phyloP scores from a whole-genome alignment of 2,888 invertebrate species.

The Meloe dianella region DNA sequence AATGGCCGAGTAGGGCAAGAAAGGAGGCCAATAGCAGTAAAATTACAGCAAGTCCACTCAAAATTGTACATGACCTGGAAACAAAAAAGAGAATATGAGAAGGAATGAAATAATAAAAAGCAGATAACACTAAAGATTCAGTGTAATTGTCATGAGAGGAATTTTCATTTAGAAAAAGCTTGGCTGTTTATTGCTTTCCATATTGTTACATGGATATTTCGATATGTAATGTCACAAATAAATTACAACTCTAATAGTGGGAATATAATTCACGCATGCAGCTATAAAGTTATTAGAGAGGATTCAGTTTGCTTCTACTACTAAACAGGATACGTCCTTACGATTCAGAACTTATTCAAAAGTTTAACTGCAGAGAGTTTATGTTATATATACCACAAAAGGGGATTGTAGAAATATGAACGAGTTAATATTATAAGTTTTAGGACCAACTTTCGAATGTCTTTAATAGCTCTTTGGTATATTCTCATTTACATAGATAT shows the following conservation, averaged over 20 bases:
- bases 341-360: constrained; percentile 40
- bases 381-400: constrained; percentile 23
- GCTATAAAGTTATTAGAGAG: constrained; percentile 44
- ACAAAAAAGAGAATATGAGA: constrained; percentile 35
- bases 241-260: constrained; percentile 46
- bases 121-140: neutral
- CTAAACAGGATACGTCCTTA: constrained; percentile 38
- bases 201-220: constrained; percentile 36
- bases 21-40: constrained; percentile 64
- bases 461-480: constrained; percentile 32
- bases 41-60: constrained; percentile 63
- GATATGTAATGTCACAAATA: constrained; percentile 40
- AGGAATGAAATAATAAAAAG: constrained; percentile 6
- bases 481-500: constrained; percentile 35
- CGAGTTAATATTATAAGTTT: constrained; percentile 35
- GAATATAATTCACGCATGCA: constrained; percentile 48
- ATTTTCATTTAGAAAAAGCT: constrained; percentile 13
- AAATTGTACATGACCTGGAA: constrained; percentile 67
- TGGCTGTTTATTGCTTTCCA: constrained; percentile 26
- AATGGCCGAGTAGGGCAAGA: constrained; percentile 66
- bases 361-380: constrained; percentile 29
- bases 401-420: constrained; percentile 36
- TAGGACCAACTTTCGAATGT: constrained; percentile 30
- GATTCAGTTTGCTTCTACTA: constrained; percentile 37
- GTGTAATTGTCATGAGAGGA: constrained; percentile 4